Evolutionary conservation across 2,888 invertebrate species (phyloP).

Genomic region (Allygus modestus): DNA sequence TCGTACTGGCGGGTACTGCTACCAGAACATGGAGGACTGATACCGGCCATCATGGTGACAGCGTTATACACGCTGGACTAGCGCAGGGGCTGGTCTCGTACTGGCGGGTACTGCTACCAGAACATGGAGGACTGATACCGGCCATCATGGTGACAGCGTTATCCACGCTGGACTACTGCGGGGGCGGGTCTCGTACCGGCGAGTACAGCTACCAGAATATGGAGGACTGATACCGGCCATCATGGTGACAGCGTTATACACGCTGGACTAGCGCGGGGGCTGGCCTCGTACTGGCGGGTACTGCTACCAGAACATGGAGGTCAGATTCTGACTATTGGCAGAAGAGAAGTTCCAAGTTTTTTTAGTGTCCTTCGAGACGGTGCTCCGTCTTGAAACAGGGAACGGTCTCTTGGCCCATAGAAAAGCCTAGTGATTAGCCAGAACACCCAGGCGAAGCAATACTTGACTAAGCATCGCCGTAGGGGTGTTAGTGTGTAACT

Average conservation of each 20-base stretch:
- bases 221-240: neutral
- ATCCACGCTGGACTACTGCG: neutral
- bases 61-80: neutral
- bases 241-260: neutral
- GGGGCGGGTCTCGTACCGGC: neutral
- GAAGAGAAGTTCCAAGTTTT: neutral
- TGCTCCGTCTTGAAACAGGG: too few species aligned
- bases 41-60: neutral
- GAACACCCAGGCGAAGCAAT: too few species aligned
- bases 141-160: neutral
- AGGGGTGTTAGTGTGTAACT: too few species aligned
- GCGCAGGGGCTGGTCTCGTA: neutral
- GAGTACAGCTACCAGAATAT: neutral
- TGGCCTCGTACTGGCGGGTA: neutral
- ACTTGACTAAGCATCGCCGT: too few species aligned
- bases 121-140: neutral
- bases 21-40: slow-evolving; percentile 30
- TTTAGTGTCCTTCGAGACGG: too few species aligned
- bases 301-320: slow-evolving; percentile 29
- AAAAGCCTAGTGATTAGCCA: too few species aligned
- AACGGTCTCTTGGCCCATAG: too few species aligned
- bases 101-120: slow-evolving; percentile 2
- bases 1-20: neutral
- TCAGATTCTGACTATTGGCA: neutral
- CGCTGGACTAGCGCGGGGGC: neutral